phyloP scores from a whole-genome alignment of 2,797 vertebrate genomes.

The Thaleichthys pacificus region DNA sequence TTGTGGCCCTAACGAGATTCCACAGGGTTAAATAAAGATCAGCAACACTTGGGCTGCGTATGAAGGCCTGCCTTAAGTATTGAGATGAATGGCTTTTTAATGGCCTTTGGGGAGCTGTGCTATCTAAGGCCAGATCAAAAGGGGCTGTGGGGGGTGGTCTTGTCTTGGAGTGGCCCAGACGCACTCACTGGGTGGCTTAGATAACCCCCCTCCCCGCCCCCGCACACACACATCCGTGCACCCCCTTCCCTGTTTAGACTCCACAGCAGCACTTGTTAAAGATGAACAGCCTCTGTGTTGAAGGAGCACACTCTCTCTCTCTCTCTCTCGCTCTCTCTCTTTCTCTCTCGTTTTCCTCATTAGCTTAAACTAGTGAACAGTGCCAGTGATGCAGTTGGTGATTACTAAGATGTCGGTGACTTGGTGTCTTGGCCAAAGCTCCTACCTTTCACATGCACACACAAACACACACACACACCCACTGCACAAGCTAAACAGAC shows the following conservation, averaged over 20 bases:
- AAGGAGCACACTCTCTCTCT: constrained; percentile 32
- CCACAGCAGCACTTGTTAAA: constrained; percentile 13
- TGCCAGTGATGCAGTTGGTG: too few relatives aligned
- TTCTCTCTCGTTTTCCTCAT: constrained; percentile 44
- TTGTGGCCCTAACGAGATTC: constrained; percentile 26
- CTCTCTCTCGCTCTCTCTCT: constrained; percentile 17
- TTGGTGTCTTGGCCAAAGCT: too few relatives aligned
- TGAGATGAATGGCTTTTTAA: constrained; percentile 74
- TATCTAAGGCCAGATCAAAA: constrained; percentile 58
- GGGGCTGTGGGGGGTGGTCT: constrained; percentile 46
- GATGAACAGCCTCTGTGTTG: constrained; percentile 32
- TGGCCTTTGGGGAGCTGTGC: constrained; percentile 68
- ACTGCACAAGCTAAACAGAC: too few relatives aligned
- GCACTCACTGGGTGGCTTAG: constrained; percentile 50
- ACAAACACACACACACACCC: too few relatives aligned
- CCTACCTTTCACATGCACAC: too few relatives aligned
- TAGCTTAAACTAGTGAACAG: constrained; percentile 28
- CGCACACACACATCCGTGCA: too few relatives aligned
- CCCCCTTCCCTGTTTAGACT: constrained; percentile 32
- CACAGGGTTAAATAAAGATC: constrained; percentile 66
- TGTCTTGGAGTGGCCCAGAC: constrained; percentile 50
- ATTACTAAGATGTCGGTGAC: too few relatives aligned
- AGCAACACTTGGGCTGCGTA: constrained; percentile 59
- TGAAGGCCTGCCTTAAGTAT: constrained; percentile 67
- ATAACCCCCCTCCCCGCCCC: constrained; percentile 9